Evolutionary conservation across 2,797 vertebrate genomes (phyloP).

Genomic region (Eulemur rubriventer): DNA sequence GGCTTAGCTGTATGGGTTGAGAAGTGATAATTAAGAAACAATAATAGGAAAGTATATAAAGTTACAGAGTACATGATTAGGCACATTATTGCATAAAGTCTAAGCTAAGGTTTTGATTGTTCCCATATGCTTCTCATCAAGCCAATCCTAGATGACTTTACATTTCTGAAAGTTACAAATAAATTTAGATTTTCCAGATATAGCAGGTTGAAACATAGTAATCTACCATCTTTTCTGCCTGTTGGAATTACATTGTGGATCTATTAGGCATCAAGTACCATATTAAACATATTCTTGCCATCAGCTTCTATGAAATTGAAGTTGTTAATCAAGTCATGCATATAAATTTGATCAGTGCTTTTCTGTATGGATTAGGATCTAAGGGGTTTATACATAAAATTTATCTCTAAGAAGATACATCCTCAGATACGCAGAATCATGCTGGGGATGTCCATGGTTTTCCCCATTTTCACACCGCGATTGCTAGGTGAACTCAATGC

Average conservation of each 20-base stretch:
- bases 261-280: background rate
- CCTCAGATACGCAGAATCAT: constrained; percentile 43
- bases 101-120: background rate
- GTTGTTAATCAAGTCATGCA: constrained; percentile 19
- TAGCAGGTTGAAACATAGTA: background rate
- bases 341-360: constrained; percentile 15
- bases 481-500: constrained; percentile 42
- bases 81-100: background rate
- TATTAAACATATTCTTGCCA: constrained; percentile 16
- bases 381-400: constrained; percentile 31
- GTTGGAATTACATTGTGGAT: background rate
- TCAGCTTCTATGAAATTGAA: constrained; percentile 9
- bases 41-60: background rate
- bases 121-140: background rate
- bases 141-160: background rate
- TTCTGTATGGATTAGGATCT: constrained; percentile 21
- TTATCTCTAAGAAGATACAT: background rate
- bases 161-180: background rate
- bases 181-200: constrained; percentile 23
- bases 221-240: constrained; percentile 9
- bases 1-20: background rate
- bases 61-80: background rate
- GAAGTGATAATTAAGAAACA: background rate
- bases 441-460: background rate
- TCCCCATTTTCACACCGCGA: constrained; percentile 56